Evolutionary conservation across 30 jellyfish, hydroid and myxozoan species (phyloP).

Genomic region (Hydra vulgaris): DNA sequence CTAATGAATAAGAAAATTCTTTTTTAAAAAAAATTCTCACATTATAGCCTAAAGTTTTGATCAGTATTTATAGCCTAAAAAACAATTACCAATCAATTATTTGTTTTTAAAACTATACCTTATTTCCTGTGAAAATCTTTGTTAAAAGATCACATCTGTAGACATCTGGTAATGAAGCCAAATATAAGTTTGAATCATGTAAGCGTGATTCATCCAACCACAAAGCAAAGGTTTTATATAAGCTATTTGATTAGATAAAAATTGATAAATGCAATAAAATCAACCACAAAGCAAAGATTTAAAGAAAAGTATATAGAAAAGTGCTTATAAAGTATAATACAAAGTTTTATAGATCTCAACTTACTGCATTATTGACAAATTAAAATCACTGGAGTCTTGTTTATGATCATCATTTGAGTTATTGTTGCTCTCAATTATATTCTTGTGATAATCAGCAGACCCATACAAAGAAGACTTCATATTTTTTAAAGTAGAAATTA

Average conservation of each 20-base stretch:
- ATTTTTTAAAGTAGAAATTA: conserved; percentile 34
- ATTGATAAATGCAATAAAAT: no score
- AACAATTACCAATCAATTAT: no score
- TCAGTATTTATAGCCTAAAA: no score
- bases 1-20: no score
- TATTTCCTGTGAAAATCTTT: conserved; percentile 51
- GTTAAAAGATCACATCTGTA: conserved; percentile 39
- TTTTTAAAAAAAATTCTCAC: no score
- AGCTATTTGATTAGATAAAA: conserved; percentile 9
- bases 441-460: conserved; percentile 51
- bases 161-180: conserved; percentile 61
- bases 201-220: conserved; percentile 94
- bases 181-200: conserved; percentile 61
- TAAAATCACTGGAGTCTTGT: no score
- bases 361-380: no score
- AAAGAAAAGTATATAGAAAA: no score
- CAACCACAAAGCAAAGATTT: no score
- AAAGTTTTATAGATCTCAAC: no score
- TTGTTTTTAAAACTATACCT: conserved; percentile 43
- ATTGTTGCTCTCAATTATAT: conserved; percentile 29
- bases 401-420: conserved; percentile 21
- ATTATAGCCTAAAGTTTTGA: no score
- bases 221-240: conserved; percentile 76
- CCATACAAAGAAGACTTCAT: conserved; percentile 46
- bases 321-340: no score